Base-by-base conservation (phyloP, 2,797 vertebrate genomes). In the Coregonus sp. region DNA sequence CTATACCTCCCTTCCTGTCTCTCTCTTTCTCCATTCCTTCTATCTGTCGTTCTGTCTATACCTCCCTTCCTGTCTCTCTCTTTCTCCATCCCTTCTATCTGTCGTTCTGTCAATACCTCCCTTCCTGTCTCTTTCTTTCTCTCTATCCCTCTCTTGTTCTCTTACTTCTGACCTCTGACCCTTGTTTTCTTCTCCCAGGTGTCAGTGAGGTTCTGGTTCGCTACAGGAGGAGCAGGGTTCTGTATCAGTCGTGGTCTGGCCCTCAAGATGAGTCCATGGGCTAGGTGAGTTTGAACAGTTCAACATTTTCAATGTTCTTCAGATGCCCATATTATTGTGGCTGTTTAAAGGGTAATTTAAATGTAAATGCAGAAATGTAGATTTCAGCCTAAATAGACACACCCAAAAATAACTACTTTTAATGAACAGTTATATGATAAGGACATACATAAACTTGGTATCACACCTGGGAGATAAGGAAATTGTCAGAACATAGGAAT, bases 241-340 rank as follows among this genome's bases (percentile, higher is more conserved):
- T 99, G 98, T 80, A 96, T 99, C 86, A 99, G 98, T 90, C 93
- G 97, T 86, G 98, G 98, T 54, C 94, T 99, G 54, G 98, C 97
- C 4, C 94, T 99, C 81, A 99, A 99, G 87, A 99, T 99, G 98
- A 99, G 97, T 82, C 98, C 98, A 0, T 99, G 98, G 98, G 97
- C 98, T 79, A 98, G 98, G 98, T 98, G 87, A 25, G 86, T 72
- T 15, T 66, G 14, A 67, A 33, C 65, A 33, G 65, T 47, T 47
- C 9, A 12, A 3, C 40, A 35, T 20, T 16, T 7, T 20, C 68
- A 20, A 29, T 66, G 25, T 66, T 14, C 14, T 33, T 33, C 29
- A 9, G 5, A 67, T 33, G 29, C 29, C 35, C 25, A 5, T 14
- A 31, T 29, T 67, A 67, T 16, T 31, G 65, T 67, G 65, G 25